These are phyloP conservation scores for Criorhina ranunculi DNA, from an alignment of 2,888 invertebrate genomes.

Conservation along the genomic window DNA sequence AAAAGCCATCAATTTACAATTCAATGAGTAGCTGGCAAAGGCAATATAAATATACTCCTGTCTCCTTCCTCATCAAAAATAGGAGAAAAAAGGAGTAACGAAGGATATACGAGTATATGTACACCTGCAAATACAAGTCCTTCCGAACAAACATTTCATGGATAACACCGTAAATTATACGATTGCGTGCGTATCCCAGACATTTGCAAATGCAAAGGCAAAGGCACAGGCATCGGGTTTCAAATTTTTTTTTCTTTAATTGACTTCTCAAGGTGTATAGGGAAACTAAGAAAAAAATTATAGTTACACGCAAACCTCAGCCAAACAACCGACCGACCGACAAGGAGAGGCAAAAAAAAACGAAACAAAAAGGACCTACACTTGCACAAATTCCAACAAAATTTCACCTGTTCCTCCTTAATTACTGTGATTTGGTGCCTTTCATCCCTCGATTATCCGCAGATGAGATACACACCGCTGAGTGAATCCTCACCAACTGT, in stretches of 20 bases:
- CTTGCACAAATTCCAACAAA: slow-evolving; percentile 56
- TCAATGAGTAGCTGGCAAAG: slow-evolving; percentile 6
- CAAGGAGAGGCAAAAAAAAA: not conserved
- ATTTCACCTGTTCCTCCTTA: slow-evolving; percentile 70
- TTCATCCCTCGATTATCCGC: slow-evolving; percentile 40
- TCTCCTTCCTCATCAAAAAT: slow-evolving; percentile 15
- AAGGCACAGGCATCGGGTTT: not conserved
- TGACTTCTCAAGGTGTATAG: slow-evolving; percentile 49
- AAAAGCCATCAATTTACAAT: slow-evolving; percentile 55
- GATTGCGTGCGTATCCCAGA: slow-evolving; percentile 71
- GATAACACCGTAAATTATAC: slow-evolving; percentile 68
- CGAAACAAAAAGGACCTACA: slow-evolving; percentile 31
- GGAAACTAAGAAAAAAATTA: slow-evolving; percentile 23
- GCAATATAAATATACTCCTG: not conserved
- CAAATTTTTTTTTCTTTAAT: slow-evolving; percentile 34
- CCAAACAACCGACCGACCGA: slow-evolving; percentile 43
- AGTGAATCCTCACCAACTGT: slow-evolving; percentile 53
- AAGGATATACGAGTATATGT: slow-evolving; percentile 40
- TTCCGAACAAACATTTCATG: slow-evolving; percentile 65
- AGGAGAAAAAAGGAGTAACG: not conserved
- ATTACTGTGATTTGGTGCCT: slow-evolving; percentile 70
- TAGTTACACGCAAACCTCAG: slow-evolving; percentile 61
- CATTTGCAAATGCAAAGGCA: slow-evolving; percentile 6
- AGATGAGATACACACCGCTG: slow-evolving; percentile 12
- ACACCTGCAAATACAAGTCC: slow-evolving; percentile 68